Evolutionary conservation across 2,113 vertebrate genomes (phyloP), one percentile per base, ranked within the genome.

Genomic region (Sorex araneus): DNA sequence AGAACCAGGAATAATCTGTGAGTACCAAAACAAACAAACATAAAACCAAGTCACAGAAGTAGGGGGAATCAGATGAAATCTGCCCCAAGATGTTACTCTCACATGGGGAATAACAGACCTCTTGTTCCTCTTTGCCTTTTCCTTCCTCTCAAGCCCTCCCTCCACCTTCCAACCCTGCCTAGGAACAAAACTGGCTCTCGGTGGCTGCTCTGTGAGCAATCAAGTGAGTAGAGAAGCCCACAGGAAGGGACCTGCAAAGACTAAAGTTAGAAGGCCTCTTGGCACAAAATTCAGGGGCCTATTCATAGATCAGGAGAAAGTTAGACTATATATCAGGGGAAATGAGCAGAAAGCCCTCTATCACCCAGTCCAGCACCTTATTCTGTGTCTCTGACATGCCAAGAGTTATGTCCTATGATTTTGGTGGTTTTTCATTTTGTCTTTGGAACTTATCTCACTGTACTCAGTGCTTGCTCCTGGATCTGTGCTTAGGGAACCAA

Each of bases 191-290:
- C 25, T 8, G 13, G 32, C 57, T 89, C 30, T 78, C 79, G 12
- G 27, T 78, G 83, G 13, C 74, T 93, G 47, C 86, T 86, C 81
- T 87, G 50, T 40, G 73, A 90, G 57, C 70, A 92, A 23, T 86
- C 32, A 78, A 69, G 80, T 47, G 76, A 25, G 36, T 76, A 63
- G 8, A 12, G 50, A 81, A 27, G 60, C 50, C 70, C 92, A 91
- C 40, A 50, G 78, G 54, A 73, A 81, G 23, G 15, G 36, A 82
- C 23, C 45, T 50, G 30, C 70, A 91, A 71, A 73, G 71, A 84
- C 74, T 63, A 2, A 83, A 50, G 8, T 81, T 34, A 74, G 40
- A 15, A 77, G 54, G 43, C 25, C 74, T 19, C n/a, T 3, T 1
- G 25, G 12, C 57, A 57, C 21, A 50, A 40, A 70, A 18, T 30